These are phyloP conservation scores for Tursiops truncatus DNA, from an alignment of 2,113 vertebrate genomes.

Conservation along the genomic window DNA sequence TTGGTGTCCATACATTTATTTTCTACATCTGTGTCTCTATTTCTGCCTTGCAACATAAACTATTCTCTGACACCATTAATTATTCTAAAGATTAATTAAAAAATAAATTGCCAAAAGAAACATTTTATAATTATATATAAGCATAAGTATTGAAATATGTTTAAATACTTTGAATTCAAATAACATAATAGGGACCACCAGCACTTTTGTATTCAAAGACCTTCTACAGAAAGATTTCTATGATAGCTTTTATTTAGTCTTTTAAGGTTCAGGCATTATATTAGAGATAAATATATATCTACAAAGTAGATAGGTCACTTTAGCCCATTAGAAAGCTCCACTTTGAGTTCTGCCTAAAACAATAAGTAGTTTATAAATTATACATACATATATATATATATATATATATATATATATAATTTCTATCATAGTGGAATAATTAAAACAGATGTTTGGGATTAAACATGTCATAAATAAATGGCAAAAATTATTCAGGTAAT, in stretches of 20 bases:
- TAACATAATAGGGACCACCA: background rate
- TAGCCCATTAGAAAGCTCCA: background rate
- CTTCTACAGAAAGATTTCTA: background rate
- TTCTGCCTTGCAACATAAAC: background rate
- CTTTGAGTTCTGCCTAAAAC: background rate
- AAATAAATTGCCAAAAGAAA: background rate
- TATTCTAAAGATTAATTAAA: background rate
- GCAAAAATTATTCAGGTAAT: background rate
- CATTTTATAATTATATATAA: background rate
- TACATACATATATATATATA: too few relatives aligned
- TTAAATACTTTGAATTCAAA: background rate
- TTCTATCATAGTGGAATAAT: background rate
- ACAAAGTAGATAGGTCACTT: background rate
- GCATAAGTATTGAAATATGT: background rate
- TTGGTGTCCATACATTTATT: too few relatives aligned
- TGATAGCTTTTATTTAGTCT: background rate
- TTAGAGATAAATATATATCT: background rate
- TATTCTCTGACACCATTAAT: background rate
- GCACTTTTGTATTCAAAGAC: background rate
- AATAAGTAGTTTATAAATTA: background rate
- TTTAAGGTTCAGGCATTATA: background rate
- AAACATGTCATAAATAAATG: background rate
- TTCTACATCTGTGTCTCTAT: too few relatives aligned
- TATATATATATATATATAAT: too few relatives aligned
- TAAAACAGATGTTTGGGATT: background rate